These are phyloP conservation scores for Phrynocephalus forsythii DNA, from an alignment of 2,797 vertebrate genomes.

Conservation along the genomic window DNA sequence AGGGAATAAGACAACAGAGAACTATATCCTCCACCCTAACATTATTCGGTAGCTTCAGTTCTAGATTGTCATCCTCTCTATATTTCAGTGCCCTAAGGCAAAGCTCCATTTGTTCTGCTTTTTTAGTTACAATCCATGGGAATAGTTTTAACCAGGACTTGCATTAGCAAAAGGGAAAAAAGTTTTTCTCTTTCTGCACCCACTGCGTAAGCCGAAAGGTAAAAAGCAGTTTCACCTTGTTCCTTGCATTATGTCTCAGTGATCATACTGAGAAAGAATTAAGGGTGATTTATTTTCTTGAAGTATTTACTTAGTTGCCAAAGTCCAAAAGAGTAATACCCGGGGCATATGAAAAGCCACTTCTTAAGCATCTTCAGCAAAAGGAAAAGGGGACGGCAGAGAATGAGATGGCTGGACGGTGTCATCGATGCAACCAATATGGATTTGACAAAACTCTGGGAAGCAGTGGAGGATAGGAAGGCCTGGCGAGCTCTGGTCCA, in stretches of 20 bases:
- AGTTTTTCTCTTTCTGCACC: not conserved
- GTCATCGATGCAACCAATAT: too few species aligned
- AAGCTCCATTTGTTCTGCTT: too few species aligned
- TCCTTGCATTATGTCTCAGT: not conserved
- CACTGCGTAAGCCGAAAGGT: not conserved
- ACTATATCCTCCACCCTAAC: too few species aligned
- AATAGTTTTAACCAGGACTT: not conserved
- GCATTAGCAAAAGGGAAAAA: not conserved
- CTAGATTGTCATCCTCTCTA: too few species aligned
- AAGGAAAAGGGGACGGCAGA: too few species aligned
- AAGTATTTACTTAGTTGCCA: not conserved
- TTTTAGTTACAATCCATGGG: not conserved
- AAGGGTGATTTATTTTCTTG: not conserved
- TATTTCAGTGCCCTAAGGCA: too few species aligned
- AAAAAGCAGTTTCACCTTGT: not conserved
- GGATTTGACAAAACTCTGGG: too few species aligned
- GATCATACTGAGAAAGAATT: not conserved
- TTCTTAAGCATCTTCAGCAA: not conserved
- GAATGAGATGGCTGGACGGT: too few species aligned
- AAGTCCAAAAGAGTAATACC: not conserved
- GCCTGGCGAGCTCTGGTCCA: too few species aligned
- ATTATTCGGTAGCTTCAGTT: too few species aligned
- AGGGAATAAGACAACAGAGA: too few species aligned
- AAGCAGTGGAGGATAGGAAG: too few species aligned
- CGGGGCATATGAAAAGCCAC: not conserved